These are phyloP conservation scores for Empidonax traillii DNA, from an alignment of 2,113 vertebrate species.

Conservation along the genomic window DNA sequence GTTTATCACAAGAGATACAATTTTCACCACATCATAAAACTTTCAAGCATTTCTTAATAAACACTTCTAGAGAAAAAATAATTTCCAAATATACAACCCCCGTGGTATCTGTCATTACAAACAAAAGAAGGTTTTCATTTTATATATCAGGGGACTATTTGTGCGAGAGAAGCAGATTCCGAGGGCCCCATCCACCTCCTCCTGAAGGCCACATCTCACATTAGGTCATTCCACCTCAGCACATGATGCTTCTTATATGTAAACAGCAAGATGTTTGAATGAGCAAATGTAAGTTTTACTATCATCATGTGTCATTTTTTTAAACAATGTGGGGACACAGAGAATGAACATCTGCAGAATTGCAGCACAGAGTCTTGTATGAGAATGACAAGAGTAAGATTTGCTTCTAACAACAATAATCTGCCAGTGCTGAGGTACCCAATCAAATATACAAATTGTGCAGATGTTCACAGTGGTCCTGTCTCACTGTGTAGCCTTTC, in stretches of 20 bases:
- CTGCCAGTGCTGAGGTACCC: neutral
- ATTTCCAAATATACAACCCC: constrained; percentile 20
- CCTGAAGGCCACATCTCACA: neutral
- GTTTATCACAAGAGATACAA: neutral
- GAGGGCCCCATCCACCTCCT: neutral
- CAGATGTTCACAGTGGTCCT: neutral
- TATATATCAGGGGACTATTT: neutral
- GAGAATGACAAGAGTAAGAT: neutral
- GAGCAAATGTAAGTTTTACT: constrained; percentile 1
- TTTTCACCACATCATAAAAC: constrained; percentile 35
- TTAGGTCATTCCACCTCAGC: neutral
- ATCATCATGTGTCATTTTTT: neutral
- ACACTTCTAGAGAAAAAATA: constrained; percentile 1
- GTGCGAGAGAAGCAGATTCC: neutral
- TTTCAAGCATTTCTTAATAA: constrained; percentile 33
- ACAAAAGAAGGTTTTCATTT: neutral
- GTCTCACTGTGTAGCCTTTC: neutral
- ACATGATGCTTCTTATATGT: neutral
- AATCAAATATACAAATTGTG: neutral
- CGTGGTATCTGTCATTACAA: neutral
- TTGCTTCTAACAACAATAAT: neutral
- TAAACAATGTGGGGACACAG: neutral
- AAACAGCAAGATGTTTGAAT: neutral
- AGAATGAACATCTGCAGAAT: neutral
- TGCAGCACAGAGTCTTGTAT: neutral